Evolutionary conservation across 2,888 invertebrate species (phyloP).

Genomic region (Eustalomyia histrio): DNA sequence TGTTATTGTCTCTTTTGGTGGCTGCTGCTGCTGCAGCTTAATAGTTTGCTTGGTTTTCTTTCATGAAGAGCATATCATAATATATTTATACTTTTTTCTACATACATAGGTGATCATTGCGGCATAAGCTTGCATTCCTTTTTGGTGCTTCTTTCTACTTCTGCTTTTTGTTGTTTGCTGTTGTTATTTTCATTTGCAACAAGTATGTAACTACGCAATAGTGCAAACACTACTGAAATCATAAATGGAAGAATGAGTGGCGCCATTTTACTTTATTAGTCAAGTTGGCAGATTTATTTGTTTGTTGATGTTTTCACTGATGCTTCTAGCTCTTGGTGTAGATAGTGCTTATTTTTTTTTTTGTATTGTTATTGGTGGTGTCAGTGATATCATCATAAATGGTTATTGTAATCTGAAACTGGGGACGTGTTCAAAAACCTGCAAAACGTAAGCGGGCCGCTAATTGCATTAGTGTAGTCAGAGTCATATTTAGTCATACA

Average conservation of each 20-base stretch:
- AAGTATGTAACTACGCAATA: conserved; percentile 54
- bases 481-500: conserved; percentile 49
- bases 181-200: conserved; percentile 44
- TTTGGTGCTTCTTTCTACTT: neutral
- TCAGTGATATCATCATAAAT: conserved; percentile 58
- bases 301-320: conserved; percentile 13
- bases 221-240: conserved; percentile 53
- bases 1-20: neutral
- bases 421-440: conserved; percentile 38
- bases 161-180: neutral
- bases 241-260: conserved; percentile 66
- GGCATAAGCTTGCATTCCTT: conserved; percentile 24
- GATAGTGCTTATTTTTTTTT: neutral
- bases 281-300: conserved; percentile 55
- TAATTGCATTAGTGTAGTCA: conserved; percentile 61
- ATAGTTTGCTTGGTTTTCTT: neutral
- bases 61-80: conserved; percentile 1
- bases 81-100: too few species aligned
- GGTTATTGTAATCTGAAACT: conserved; percentile 59
- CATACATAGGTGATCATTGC: conserved; percentile 40
- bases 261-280: conserved; percentile 61
- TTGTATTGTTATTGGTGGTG: conserved; percentile 28
- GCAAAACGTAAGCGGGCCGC: conserved; percentile 23
- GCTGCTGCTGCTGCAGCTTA: conserved; percentile 14
- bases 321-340: conserved; percentile 40